Evolutionary conservation across 2,888 invertebrate genomes (phyloP).

Genomic region (Tachystola acroxantha): DNA sequence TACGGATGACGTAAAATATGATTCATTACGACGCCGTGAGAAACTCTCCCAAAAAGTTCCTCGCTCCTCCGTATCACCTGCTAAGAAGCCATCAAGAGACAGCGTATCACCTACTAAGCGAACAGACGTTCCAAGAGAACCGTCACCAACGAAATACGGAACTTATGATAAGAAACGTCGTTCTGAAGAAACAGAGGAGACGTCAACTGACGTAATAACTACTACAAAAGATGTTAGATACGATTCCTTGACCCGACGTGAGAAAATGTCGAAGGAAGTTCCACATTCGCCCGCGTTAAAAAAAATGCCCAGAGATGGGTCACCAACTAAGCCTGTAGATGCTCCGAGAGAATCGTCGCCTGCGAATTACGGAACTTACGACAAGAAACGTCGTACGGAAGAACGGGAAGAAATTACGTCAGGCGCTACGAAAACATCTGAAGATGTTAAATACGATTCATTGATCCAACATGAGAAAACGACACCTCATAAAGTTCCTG

Average conservation of each 20-base stretch:
- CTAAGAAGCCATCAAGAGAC: slow-evolving; percentile 3
- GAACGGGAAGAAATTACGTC: slow-evolving; percentile 13
- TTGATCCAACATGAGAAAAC: slow-evolving; percentile 25
- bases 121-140: slow-evolving; percentile 14
- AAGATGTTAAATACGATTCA: slow-evolving; percentile 26
- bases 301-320: slow-evolving; percentile 1
- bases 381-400: slow-evolving; percentile 24
- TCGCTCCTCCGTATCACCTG: not conserved
- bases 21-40: slow-evolving; percentile 11
- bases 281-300: slow-evolving; percentile 3
- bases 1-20: slow-evolving; percentile 11
- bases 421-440: slow-evolving; percentile 11
- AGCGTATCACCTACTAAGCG: slow-evolving; percentile 1
- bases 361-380: slow-evolving; percentile 30
- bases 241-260: slow-evolving; percentile 11
- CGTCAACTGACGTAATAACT: slow-evolving; percentile 3
- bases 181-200: slow-evolving; percentile 14
- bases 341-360: slow-evolving; percentile 16
- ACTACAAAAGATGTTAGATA: slow-evolving; percentile 10
- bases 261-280: slow-evolving; percentile 6
- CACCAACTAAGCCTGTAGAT: not conserved
- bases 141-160: slow-evolving; percentile 31
- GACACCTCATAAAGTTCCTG: slow-evolving; percentile 24
- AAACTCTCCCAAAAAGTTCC: slow-evolving; percentile 5
- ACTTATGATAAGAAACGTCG: slow-evolving; percentile 34